Base-by-base conservation (phyloP, 1,140 invertebrate genomes). In the Muscidifurax raptorellus region DNA sequence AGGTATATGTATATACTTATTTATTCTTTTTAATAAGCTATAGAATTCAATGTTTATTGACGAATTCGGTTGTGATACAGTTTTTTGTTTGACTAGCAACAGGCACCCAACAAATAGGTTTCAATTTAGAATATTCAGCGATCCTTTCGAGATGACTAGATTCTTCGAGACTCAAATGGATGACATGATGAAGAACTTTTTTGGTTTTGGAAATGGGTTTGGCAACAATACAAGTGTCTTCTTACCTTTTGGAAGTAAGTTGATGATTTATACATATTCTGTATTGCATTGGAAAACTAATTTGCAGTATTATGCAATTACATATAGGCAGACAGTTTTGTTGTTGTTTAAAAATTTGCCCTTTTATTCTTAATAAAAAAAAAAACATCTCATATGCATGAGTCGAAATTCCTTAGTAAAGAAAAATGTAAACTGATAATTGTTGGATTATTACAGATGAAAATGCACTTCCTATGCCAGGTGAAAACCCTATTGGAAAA, bases 151-250 rank as follows among this genome's bases (percentile, higher is more conserved):
- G 86, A 92, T 92, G 13, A 89, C 87, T 9, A 85, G 85, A 27
- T 91, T 88, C 18, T 92, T 92, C 80, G 90, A 91, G 83, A 86
- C 87, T 1, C 87, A 92, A 83, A 91, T 92, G 44, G 89, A 92
- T 7, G 79, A 87, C 66, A 89, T 92, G 76, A 80, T 92, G 71
- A 89, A 80, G n/a, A 85, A 78, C 87, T 89, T 71, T 78, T 89
- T 82, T 71, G 85, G 80, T 67, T 89, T 89, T 81, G 78, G 83
- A 52, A 69, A 69, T 66, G 75, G 75, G 74, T 66, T 81, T 76
- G 44, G 28, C 47, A 32, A 75, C 30, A 32, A 59, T 32, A 52
- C 40, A n/a, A 71, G 22, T 80, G 30, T 71, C 13, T 59, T 82
- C 7, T 28, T 44, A 7, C 69, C 75, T 52, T 86, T 86, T 36